Percentiles rank a stretch among this genome's conserved stretches.
Conservation (phyloP, 2,113 vertebrate genomes). For the Sceloporus tristichus region DNA sequence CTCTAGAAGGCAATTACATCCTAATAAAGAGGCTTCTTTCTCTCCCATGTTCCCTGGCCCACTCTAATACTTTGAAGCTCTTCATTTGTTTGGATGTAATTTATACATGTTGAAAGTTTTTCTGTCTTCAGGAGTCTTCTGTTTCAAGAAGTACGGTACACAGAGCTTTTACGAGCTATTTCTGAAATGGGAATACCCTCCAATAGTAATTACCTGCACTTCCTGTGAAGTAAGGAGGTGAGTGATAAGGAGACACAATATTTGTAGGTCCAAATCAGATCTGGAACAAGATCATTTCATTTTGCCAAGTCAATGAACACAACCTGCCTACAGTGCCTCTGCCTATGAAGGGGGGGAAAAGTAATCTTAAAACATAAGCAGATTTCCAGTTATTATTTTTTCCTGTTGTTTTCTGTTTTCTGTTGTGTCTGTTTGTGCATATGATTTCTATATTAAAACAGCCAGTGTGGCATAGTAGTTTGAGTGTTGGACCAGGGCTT, state of each 20-base stretch:
- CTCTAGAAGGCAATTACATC: conserved; percentile 67
- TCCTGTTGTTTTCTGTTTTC: too few relatives aligned
- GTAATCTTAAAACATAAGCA: background rate
- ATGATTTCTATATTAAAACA: too few relatives aligned
- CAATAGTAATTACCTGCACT: conserved; percentile 80
- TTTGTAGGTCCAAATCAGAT: conserved; percentile 36
- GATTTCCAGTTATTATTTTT: too few relatives aligned
- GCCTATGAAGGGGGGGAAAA: background rate
- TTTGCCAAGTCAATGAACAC: background rate
- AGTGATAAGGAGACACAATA: conserved; percentile 59
- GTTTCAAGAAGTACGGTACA: conserved; percentile 85
- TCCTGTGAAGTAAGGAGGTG: conserved; percentile 64
- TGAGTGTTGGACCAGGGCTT: too few relatives aligned
- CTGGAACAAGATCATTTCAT: background rate
- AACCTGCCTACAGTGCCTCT: background rate
- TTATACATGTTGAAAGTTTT: conserved; percentile 87
- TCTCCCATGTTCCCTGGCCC: conserved; percentile 51
- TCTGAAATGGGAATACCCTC: conserved; percentile 81
- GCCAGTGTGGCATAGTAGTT: too few relatives aligned
- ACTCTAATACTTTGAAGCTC: conserved; percentile 83
- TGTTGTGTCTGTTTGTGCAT: too few relatives aligned
- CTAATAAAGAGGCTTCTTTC: conserved; percentile 65
- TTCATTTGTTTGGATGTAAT: conserved; percentile 82
- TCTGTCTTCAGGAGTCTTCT: conserved; percentile 77
- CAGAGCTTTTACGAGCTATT: conserved; percentile 78